Base-by-base conservation (phyloP, 2,797 vertebrate species). In the Apogon hyalosoma region DNA sequence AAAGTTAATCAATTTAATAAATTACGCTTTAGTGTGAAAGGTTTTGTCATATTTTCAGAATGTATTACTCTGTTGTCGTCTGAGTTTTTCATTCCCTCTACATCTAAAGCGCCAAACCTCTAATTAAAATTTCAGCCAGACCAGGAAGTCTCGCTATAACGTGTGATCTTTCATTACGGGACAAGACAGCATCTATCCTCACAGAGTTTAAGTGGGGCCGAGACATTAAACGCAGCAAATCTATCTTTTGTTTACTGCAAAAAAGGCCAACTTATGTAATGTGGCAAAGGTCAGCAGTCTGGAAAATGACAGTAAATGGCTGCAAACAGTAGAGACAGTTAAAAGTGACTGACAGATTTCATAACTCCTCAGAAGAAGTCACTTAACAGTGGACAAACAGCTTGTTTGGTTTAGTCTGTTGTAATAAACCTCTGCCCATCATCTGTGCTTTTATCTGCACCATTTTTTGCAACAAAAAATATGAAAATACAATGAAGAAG, bases 241-340 rank as follows among this genome's bases (percentile, higher is more conserved):
- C 63, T 62, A 52, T 66, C 54, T 38, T 49, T 40, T 54, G 8
- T 41, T 46, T 11, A 18, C 38, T 18, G 8, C 1, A 0, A 12
- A 69, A 43, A 72, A 69, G 43, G 24, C 11, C 24, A n/a, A 19
- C 43, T 77, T 57, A 69, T 53, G 57, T n/a, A 86, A 79, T 11
- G n/a, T 40, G 40, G n/a, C n/a, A 21, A 7, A 60, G 62, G 66
- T 75, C 69, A 70, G 2, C 7, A 24, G 18, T 69, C 70, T 81
- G 75, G 62, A 73, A 77, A 79, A 56, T 59, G 57, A 50, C 39
- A 49, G 55, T 54, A 31, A 68, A 36, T 21, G 11, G 19, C 1
- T 19, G 10, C 16, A 39, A 38, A 54, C 36, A 19, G n/a, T 13
- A 39, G 15, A 12, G 10, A 39, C 12, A 24, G 16, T 39, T 13